These are phyloP conservation scores for Nothoprocta pentlandii DNA, from an alignment of 2,113 vertebrate genomes.

Conservation along the genomic window DNA sequence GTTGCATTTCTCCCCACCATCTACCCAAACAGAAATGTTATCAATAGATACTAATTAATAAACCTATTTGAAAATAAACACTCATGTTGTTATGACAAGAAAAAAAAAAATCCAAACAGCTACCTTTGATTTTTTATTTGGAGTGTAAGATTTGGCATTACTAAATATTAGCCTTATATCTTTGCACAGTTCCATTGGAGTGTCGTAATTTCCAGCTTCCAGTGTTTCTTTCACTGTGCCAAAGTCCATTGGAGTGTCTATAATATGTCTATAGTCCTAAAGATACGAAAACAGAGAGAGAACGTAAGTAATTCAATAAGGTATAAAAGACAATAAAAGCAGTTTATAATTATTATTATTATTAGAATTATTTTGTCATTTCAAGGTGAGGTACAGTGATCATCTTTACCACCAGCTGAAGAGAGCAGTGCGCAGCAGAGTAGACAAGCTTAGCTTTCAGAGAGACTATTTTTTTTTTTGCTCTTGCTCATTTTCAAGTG, in stretches of 20 bases:
- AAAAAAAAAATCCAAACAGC: background rate
- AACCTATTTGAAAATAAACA: background rate
- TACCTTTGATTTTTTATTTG: constrained; percentile 98
- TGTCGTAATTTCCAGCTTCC: constrained; percentile 90
- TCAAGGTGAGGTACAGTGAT: background rate
- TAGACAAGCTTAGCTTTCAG: background rate
- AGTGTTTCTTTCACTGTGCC: constrained; percentile 88
- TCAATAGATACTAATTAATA: background rate
- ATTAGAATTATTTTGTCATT: background rate
- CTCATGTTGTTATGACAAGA: background rate
- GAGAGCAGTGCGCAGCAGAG: background rate
- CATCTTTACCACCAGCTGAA: background rate
- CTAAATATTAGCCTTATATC: constrained; percentile 94
- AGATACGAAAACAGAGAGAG: background rate
- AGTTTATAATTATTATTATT: background rate
- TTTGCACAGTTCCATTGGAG: constrained; percentile 93
- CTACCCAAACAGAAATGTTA: background rate
- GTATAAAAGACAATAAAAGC: background rate
- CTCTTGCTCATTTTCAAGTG: background rate
- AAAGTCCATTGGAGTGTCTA: constrained; percentile 96
- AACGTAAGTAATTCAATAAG: background rate
- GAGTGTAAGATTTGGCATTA: constrained; percentile 96
- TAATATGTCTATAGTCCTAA: constrained; percentile 93
- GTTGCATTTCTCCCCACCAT: background rate
- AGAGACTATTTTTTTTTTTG: background rate